A percentile compares a stretch with the other conserved stretches of the same genome.
Evolutionary conservation across 2,113 vertebrate species (phyloP).

Genomic region (Oreotrochilus melanogaster): DNA sequence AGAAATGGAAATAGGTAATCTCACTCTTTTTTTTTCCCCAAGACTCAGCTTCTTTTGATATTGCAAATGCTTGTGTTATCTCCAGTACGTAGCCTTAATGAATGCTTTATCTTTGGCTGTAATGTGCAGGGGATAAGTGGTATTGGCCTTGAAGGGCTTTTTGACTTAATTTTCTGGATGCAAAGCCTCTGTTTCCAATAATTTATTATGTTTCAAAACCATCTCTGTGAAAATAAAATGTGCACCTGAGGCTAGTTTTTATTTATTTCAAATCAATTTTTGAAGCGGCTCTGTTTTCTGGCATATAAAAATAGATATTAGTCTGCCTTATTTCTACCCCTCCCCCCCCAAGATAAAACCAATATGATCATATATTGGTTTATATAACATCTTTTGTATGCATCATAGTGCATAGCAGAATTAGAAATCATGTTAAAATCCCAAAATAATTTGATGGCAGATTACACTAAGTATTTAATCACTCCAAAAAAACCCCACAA

Average conservation of each 20-base stretch:
- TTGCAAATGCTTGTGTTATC: slow-evolving; percentile 4
- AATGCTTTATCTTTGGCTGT: slow-evolving; percentile 70
- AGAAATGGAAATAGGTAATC: not conserved
- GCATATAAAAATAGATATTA: not conserved
- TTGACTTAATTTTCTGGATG: slow-evolving; percentile 80
- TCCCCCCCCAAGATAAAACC: not conserved
- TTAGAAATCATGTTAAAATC: not conserved
- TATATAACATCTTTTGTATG: not conserved
- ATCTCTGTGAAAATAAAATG: slow-evolving; percentile 60
- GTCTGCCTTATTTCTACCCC: not conserved
- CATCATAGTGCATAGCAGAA: not conserved
- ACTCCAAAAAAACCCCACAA: not conserved
- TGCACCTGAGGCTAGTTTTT: slow-evolving; percentile 71
- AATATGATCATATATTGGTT: slow-evolving; percentile 24
- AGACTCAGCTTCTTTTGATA: not conserved
- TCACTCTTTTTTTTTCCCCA: not conserved
- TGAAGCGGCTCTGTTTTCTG: slow-evolving; percentile 13
- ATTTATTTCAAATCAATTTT: slow-evolving; percentile 54
- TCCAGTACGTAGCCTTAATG: slow-evolving; percentile 54
- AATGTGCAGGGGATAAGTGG: slow-evolving; percentile 69
- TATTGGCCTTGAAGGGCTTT: slow-evolving; percentile 76
- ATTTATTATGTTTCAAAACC: slow-evolving; percentile 74
- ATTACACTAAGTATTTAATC: slow-evolving; percentile 36
- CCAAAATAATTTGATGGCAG: slow-evolving; percentile 55
- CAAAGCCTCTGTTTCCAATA: slow-evolving; percentile 66